These are phyloP conservation scores for Malacosoma neustria DNA, from an alignment of 2,888 invertebrate species.

Conservation along the genomic window DNA sequence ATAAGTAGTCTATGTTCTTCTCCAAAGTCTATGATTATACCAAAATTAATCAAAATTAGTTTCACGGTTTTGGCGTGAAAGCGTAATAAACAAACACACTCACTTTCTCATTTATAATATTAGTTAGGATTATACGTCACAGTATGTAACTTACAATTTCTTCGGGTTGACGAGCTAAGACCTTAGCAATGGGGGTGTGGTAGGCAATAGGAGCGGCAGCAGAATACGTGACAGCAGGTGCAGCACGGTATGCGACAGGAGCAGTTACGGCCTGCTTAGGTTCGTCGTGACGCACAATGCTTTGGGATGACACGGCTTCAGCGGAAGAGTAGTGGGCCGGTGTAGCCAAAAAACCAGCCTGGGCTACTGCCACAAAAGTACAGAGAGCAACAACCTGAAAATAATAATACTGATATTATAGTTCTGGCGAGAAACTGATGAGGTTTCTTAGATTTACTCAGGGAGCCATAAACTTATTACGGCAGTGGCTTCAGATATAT, in stretches of 20 bases:
- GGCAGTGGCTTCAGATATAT: too few relatives aligned
- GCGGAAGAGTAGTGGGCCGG: constrained; percentile 20
- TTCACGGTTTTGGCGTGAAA: too few relatives aligned
- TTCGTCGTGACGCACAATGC: constrained; percentile 25
- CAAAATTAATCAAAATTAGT: too few relatives aligned
- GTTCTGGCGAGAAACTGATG: too few relatives aligned
- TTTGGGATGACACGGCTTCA: constrained; percentile 28
- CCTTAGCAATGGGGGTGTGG: constrained; percentile 11
- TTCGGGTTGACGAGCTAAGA: constrained; percentile 9
- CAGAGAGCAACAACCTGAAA: constrained; percentile 21
- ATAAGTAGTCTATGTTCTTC: too few relatives aligned
- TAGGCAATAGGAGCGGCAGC: constrained; percentile 23
- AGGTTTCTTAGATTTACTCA: too few relatives aligned
- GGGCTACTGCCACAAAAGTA: constrained; percentile 20
- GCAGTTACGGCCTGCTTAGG: constrained; percentile 7
- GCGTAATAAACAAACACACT: too few relatives aligned
- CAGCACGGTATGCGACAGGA: constrained; percentile 13
- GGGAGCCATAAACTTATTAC: too few relatives aligned
- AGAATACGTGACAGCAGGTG: constrained; percentile 18
- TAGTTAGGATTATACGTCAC: too few relatives aligned
- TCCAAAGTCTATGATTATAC: too few relatives aligned
- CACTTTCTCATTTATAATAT: too few relatives aligned
- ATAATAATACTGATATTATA: too few relatives aligned
- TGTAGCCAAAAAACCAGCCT: constrained; percentile 23
- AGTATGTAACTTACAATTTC: constrained; percentile 5